Evolutionary conservation across 2,888 invertebrate species (phyloP), one percentile per base, ranked within the genome.

Genomic region (Hypsopygia costalis): DNA sequence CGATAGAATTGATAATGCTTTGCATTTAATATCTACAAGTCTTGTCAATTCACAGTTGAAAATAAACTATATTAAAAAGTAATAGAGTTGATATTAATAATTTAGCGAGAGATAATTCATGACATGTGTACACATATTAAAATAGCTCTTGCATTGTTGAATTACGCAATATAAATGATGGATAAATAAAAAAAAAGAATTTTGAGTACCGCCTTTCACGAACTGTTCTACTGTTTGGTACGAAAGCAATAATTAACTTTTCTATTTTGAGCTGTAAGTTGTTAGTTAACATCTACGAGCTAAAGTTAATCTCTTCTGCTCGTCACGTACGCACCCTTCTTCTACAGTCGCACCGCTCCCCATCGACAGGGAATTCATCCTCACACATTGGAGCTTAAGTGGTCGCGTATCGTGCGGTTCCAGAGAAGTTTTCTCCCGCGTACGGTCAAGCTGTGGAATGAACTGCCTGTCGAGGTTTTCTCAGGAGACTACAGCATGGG

Each of bases 131-230:
- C 36, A 30, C 7, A 12, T 36, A 36, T 41, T 38, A 5, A 21
- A 39, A 44, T 39, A 35, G 22, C 33, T 39, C 30, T 46, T 44
- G 37, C 41, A 44, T 42, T 49, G 43, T 44, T 34, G 28, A 30
- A 36, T 50, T 53, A 41, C 50, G 37, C 44, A 53, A 53, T 41
- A 16, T 29, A 36, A 39, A 46, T 46, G 30, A 37, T 37, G 30
- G 36, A 47, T 37, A 44, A 40, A 45, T 36, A 32, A 43, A 45
- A 36, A 25, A 30, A 27, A 36, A 35, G 50, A n/a, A n/a, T 57
- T 45, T 60, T 58, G n/a, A 41, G 48, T 43, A 45, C 16, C 4
- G 4, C 60, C 63, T 62, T 61, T 64, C 63, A 58, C 63, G 44
- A 34, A 40, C 7, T 11, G 12, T n/a, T n/a, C n/a, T 31, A 31